Evolutionary conservation across 2,888 invertebrate species (phyloP).

Genomic region (Nasonia oneida): DNA sequence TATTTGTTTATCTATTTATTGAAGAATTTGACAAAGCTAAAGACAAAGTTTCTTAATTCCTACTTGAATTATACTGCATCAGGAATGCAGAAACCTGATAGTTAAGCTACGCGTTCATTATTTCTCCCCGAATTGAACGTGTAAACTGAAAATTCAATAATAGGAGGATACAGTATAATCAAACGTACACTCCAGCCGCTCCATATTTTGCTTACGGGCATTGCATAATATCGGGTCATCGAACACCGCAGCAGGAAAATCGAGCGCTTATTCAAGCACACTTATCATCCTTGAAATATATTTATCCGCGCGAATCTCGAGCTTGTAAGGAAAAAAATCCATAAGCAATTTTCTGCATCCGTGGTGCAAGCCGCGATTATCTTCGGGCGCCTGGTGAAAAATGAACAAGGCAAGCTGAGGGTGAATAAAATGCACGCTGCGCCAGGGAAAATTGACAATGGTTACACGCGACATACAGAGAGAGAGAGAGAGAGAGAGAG

Average conservation of each 20-base stretch:
- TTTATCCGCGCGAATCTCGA: slow-evolving; percentile 18
- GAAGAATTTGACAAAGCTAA: no score
- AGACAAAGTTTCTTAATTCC: no score
- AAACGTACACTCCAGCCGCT: neutral
- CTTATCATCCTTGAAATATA: slow-evolving; percentile 19
- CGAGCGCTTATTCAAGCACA: neutral
- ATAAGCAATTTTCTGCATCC: slow-evolving; percentile 16
- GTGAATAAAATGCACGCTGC: neutral
- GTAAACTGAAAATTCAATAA: neutral
- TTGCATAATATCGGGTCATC: neutral
- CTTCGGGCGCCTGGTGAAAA: no score
- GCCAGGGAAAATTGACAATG: slow-evolving; percentile 16
- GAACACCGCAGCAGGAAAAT: neutral
- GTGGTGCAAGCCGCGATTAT: no score
- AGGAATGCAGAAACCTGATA: no score
- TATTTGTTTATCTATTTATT: no score
- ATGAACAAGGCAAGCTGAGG: neutral
- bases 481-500: no score
- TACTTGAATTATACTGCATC: no score
- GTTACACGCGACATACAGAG: no score
- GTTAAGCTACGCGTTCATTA: no score
- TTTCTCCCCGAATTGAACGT: neutral
- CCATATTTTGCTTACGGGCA: neutral
- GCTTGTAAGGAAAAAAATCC: slow-evolving; percentile 1
- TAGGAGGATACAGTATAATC: neutral